phyloP scores from a whole-genome alignment of 1,140 invertebrate genomes.

The Alviniconcha marisindica region DNA sequence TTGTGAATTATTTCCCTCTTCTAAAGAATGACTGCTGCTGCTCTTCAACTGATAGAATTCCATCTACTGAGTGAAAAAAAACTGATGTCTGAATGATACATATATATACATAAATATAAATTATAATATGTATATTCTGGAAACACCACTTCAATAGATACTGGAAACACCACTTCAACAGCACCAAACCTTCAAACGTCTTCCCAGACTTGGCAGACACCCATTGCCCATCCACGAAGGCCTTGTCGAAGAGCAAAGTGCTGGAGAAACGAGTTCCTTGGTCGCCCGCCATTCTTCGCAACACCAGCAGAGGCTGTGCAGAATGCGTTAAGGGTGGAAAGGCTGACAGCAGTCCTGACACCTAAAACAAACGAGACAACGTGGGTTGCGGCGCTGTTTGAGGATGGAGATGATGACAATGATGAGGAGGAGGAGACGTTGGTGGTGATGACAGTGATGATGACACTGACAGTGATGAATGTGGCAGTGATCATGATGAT shows the following conservation, averaged over 20 bases:
- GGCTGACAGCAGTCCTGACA: neutral
- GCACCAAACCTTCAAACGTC: conserved; percentile 87
- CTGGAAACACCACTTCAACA: no score
- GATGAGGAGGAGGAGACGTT: no score
- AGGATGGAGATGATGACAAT: neutral
- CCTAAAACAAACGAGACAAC: neutral
- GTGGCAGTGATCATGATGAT: neutral
- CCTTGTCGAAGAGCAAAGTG: conserved; percentile 76
- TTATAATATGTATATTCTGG: no score
- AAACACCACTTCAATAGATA: no score
- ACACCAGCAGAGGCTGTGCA: neutral
- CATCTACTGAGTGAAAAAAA: no score
- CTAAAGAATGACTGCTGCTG: no score
- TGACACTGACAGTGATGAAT: no score
- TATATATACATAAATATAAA: no score
- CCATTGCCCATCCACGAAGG: conserved; percentile 89
- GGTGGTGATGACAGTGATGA: no score
- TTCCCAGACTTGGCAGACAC: conserved; percentile 82
- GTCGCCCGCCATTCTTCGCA: conserved; percentile 30
- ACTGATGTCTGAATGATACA: no score
- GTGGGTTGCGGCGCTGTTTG: neutral
- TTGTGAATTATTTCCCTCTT: no score
- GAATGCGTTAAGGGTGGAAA: neutral
- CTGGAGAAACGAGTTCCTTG: conserved; percentile 41
- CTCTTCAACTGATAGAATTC: no score